Percentiles rank a stretch among this genome's conserved stretches.
These are phyloP conservation scores for Atta texana DNA, from an alignment of 1,140 invertebrate genomes.

Conservation along the genomic window DNA sequence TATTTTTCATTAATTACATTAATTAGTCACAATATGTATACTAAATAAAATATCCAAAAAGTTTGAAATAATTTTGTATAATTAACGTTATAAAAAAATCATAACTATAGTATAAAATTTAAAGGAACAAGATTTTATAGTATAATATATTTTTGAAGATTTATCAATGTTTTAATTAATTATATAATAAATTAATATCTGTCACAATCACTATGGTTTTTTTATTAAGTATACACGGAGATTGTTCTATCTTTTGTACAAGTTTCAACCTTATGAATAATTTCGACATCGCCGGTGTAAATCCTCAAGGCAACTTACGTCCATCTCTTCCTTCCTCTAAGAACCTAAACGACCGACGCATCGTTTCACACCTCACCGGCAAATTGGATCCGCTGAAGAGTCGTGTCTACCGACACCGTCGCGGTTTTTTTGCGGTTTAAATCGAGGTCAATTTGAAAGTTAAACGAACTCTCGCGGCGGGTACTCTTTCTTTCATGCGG, in stretches of 20 bases:
- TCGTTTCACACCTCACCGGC: slow-evolving; percentile 60
- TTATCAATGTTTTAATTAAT: too few relatives aligned
- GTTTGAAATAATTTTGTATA: not conserved
- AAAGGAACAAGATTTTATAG: not conserved
- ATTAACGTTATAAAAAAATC: not conserved
- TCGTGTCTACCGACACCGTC: slow-evolving; percentile 22
- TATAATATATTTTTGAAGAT: not conserved
- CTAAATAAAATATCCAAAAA: not conserved
- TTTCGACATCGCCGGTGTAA: slow-evolving; percentile 21
- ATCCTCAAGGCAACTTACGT: slow-evolving; percentile 34
- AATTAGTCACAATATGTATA: not conserved
- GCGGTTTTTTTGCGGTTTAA: slow-evolving; percentile 70
- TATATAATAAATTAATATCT: too few relatives aligned
- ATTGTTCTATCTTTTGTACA: not conserved
- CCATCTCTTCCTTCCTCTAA: slow-evolving; percentile 36
- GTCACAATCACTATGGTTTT: not conserved
- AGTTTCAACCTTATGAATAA: slow-evolving; percentile 43
- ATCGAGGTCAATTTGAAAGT: slow-evolving; percentile 77
- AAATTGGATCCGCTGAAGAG: slow-evolving; percentile 57
- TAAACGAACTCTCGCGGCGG: slow-evolving; percentile 72
- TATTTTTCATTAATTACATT: not conserved
- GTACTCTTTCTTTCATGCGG: slow-evolving; percentile 11
- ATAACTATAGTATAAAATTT: not conserved
- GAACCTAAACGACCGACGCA: not conserved
- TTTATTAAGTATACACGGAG: not conserved